Conservation (phyloP, 2,797 vertebrate species). For the Malacoraja senta region DNA sequence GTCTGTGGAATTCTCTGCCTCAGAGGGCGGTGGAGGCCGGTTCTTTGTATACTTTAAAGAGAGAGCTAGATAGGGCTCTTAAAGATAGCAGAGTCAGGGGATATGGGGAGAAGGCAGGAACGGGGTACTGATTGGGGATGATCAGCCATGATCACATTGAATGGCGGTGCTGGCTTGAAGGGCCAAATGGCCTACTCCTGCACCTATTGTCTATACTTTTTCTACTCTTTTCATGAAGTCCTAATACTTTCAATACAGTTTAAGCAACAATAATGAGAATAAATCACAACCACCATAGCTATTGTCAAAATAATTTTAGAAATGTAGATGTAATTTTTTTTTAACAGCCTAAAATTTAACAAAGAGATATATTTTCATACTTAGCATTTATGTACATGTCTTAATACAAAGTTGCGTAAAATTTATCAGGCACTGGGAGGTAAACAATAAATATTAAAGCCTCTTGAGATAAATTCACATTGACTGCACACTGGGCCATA, state of each 20-base stretch:
- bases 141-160: too few relatives aligned
- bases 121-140: too few relatives aligned
- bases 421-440: background rate
- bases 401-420: background rate
- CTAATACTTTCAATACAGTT: background rate
- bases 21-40: too few relatives aligned
- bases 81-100: too few relatives aligned
- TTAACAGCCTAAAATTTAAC: background rate
- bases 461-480: background rate
- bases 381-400: background rate
- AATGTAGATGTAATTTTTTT: background rate
- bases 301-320: background rate
- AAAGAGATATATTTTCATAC: background rate
- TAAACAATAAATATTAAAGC: background rate
- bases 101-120: too few relatives aligned
- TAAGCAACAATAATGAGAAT: background rate
- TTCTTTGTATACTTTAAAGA: too few relatives aligned
- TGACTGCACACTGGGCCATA: background rate
- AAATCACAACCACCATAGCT: background rate
- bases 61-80: too few relatives aligned
- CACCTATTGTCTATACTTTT: too few relatives aligned
- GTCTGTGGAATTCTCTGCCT: too few relatives aligned
- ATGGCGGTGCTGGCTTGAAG: too few relatives aligned
- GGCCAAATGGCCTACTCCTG: too few relatives aligned
- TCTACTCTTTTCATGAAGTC: background rate